These are phyloP conservation scores for Poeciliopsis gracilis DNA, from an alignment of 2,797 vertebrate genomes.

Conservation along the genomic window DNA sequence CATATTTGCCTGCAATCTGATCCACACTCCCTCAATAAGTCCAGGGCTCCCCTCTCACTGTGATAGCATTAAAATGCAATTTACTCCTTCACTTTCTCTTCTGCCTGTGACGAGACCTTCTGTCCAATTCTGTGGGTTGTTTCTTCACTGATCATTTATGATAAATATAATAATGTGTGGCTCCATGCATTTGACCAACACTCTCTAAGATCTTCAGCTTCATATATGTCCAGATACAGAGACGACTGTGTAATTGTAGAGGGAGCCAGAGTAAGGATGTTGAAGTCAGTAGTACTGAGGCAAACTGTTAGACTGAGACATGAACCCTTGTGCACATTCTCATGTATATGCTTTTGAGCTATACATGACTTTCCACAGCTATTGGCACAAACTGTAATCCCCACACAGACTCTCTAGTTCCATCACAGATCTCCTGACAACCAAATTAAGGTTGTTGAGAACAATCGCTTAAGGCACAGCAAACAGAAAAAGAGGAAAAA, in stretches of 20 bases:
- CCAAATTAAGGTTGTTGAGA: conserved; percentile 30
- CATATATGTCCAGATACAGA: conserved; percentile 8
- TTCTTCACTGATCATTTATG: conserved; percentile 24
- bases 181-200: conserved; percentile 21
- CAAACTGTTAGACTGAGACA: not conserved
- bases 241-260: conserved; percentile 11
- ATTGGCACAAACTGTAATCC: conserved; percentile 34
- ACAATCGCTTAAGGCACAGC: conserved; percentile 1
- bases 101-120: conserved; percentile 21
- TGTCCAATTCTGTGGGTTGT: not conserved
- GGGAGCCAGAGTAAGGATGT: not conserved
- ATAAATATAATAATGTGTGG: conserved; percentile 41
- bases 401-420: conserved; percentile 54
- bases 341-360: conserved; percentile 35
- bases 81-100: conserved; percentile 51
- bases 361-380: conserved; percentile 46
- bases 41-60: conserved; percentile 33
- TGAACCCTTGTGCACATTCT: conserved; percentile 30
- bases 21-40: conserved; percentile 48
- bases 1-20: conserved; percentile 68
- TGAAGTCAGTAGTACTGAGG: not conserved
- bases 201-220: conserved; percentile 10
- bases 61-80: conserved; percentile 66
- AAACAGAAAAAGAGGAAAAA: not conserved
- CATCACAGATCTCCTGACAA: conserved; percentile 56